Percentiles rank a stretch among this genome's conserved stretches.
Evolutionary conservation across 2,113 vertebrate genomes (phyloP).

Genomic region (Atlantisia rogersi): DNA sequence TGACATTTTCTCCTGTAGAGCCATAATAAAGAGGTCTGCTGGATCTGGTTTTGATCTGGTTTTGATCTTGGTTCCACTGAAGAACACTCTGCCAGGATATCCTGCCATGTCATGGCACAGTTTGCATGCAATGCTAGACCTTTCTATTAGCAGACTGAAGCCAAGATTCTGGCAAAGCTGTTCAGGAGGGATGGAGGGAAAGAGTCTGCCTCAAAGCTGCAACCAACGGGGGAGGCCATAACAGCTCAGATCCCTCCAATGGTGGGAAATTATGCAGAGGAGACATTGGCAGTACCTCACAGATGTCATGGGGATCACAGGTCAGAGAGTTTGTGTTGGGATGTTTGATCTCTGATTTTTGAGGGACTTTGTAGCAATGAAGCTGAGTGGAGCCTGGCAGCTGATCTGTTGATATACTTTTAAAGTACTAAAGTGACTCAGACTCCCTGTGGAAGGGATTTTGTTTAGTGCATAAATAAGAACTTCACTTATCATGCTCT

Average conservation of each 20-base stretch:
- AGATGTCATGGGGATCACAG: neutral
- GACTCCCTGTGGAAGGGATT: neutral
- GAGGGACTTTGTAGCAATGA: neutral
- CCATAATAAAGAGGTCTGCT: neutral
- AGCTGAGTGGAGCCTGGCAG: neutral
- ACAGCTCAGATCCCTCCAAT: neutral
- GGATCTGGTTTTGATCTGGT: neutral
- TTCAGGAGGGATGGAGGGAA: rapidly evolving
- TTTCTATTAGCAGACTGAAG: neutral
- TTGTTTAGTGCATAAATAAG: neutral
- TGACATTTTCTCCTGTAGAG: neutral
- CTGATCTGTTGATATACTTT: neutral
- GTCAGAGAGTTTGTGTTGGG: neutral
- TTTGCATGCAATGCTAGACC: neutral
- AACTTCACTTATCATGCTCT: neutral
- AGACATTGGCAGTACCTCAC: neutral
- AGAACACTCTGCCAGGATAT: neutral
- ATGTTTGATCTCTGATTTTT: neutral
- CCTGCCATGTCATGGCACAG: neutral
- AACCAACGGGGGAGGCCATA: neutral
- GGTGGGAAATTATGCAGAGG: neutral
- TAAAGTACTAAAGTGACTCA: neutral
- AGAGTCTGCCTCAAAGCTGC: neutral
- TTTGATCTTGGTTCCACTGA: neutral
- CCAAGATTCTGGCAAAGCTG: neutral